phyloP scores from a whole-genome alignment of 2,797 vertebrate genomes.

The Anomalospiza imberbis region DNA sequence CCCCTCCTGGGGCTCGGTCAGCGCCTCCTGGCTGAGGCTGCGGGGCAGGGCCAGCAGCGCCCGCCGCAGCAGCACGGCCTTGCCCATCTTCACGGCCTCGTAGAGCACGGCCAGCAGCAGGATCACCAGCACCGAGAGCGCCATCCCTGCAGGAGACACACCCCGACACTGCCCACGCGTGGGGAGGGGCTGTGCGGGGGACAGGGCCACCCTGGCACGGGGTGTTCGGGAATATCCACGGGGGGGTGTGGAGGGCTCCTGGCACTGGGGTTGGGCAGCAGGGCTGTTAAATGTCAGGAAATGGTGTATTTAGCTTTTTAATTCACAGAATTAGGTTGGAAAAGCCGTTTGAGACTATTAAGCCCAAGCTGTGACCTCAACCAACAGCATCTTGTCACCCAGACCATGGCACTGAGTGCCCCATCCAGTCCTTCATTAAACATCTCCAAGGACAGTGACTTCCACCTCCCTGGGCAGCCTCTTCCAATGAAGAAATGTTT shows the following conservation, averaged over 20 bases:
- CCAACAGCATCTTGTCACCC: neutral
- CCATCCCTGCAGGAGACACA: slow-evolving; percentile 79
- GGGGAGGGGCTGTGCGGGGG: fast-evolving
- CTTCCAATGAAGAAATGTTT: neutral
- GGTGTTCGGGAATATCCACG: fast-evolving
- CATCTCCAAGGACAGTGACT: neutral
- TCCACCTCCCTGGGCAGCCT: neutral
- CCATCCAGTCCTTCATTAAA: neutral
- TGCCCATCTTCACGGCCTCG: slow-evolving; percentile 87
- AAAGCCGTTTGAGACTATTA: neutral
- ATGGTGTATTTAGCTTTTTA: neutral
- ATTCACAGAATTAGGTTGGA: neutral
- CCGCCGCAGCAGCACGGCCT: slow-evolving; percentile 72
- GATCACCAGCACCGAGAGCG: slow-evolving; percentile 84
- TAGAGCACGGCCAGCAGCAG: slow-evolving; percentile 86
- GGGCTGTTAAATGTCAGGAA: neutral
- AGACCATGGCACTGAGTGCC: neutral
- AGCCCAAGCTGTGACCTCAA: neutral
- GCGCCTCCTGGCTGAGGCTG: slow-evolving; percentile 38
- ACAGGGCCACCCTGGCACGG: fast-evolving
- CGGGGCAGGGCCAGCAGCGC: neutral
- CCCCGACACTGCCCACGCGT: fast-evolving
- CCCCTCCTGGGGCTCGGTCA: neutral
- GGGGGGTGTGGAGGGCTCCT: neutral
- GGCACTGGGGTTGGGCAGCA: neutral